Evolutionary conservation across 1,140 invertebrate species (phyloP).

Genomic region (Leptinotarsa defecta): DNA sequence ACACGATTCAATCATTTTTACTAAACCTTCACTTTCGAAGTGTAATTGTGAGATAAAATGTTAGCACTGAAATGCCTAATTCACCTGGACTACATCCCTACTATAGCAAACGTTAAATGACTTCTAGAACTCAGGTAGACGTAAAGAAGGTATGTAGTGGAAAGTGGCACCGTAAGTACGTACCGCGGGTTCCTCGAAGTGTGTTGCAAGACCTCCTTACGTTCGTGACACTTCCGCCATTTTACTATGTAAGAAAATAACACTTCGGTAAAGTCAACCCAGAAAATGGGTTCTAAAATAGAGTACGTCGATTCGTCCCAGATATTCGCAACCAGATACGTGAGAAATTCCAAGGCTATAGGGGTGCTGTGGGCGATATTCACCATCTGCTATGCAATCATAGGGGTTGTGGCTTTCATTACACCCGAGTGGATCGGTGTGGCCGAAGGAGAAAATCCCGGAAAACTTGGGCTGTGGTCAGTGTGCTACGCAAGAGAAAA

Average conservation of each 20-base stretch:
- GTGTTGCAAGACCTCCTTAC: constrained; percentile 7
- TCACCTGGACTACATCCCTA: neutral
- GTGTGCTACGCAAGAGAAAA: constrained; percentile 72
- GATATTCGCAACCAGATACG: constrained; percentile 90
- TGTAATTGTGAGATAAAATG: no score
- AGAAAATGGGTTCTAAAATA: constrained; percentile 81
- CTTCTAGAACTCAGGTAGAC: neutral
- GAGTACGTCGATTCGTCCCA: constrained; percentile 88
- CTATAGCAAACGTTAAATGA: neutral
- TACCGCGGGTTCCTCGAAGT: neutral
- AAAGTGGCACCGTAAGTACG: constrained; percentile 14
- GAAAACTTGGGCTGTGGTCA: constrained; percentile 91
- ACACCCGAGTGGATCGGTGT: constrained; percentile 94
- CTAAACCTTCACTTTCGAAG: no score
- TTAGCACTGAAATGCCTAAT: no score
- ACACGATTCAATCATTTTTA: no score
- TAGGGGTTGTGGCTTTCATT: constrained; percentile 90
- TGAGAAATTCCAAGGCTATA: constrained; percentile 94
- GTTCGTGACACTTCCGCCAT: neutral
- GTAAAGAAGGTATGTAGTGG: constrained; percentile 16
- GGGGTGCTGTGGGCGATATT: constrained; percentile 97
- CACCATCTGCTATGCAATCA: constrained; percentile 94
- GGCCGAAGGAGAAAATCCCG: constrained; percentile 82
- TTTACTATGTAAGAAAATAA: neutral
- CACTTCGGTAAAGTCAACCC: neutral